Base-by-base conservation (phyloP, 2,113 vertebrate genomes). In the Rhinopomastus cyanomelas region DNA sequence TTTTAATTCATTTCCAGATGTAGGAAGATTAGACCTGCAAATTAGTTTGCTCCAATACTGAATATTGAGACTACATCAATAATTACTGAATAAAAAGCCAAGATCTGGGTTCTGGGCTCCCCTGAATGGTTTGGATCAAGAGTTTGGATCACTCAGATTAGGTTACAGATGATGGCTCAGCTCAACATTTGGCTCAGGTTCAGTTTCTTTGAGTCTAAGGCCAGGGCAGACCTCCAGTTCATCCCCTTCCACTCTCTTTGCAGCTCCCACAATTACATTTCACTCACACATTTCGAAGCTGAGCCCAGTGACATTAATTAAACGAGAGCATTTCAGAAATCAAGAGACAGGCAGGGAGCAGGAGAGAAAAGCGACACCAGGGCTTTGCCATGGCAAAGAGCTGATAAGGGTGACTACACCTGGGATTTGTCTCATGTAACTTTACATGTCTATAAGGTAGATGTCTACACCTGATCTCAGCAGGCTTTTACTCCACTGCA, bases 221-320 rank as follows among this genome's bases (percentile, higher is more conserved):
- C 90, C 75, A 78, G 60, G 81, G 81, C 5, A 85, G 71, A 65
- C 65, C 23, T 85, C 88, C 88, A 74, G 79, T 62, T 79, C 81
- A 82, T 76, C 68, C 77, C 51, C 77, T 87, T 27, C 2, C 0
- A 73, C 80, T 91, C 68, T 68, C 20, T 91, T 87, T 39, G 65
- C 87, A 68, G 89, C 83, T 93, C 66, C 51, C 74, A 56, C 37
- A 92, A 90, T 93, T 93, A n/a, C 53, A 92, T 83, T 94, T 93
- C 81, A 71, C 77, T 95, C 79, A 88, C 62, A 95, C 85, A 88
- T 57, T 82, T 87, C 87, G 48, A 65, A 8, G 16, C 46, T 59
- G 62, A 93, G 87, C 71, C 84, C 5, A 6, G 84, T 90, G 87
- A 94, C 85, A 85, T 92, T 94, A 94, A 95, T 94, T 93, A 95